Base-by-base conservation (phyloP, 2,113 vertebrate genomes). In the Neolamprologus toae region DNA sequence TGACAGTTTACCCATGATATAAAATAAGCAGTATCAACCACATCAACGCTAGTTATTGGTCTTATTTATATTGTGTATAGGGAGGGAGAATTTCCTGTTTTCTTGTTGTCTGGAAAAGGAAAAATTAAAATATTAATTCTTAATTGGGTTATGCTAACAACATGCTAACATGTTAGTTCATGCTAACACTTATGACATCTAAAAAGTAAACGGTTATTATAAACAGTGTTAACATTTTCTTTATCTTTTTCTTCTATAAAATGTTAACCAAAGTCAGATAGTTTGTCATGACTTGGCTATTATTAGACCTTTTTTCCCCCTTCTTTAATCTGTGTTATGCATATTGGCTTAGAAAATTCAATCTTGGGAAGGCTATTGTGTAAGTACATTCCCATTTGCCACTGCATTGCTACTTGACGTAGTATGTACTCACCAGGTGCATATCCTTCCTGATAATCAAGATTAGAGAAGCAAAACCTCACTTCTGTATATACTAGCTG, bases 271-370 rank as follows among this genome's bases (percentile, higher is more conserved):
- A 19, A 78, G 42, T 78, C 40, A 78, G 42, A 49, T 78, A 31
- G 14, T 26, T 78, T 78, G 16, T 31, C 16, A 49, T 17, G 9
- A 19, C 3, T 78, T 21, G 9, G 9, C 9, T 76, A 7, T 78
- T 45, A 3, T 76, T 76, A 28, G 42, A 26, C 23, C 23, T 17
- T 47, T 76, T 17, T 2, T 0, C 0, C 33, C 33, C 33, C 3
- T 37, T 66, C 33, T 76, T 76, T 49, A 11, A 76, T 76, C 40
- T 28, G 6, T 47, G 40, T 26, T 47, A 17, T 47, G 40, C 23
- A 45, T 47, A 76, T 76, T 76, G 68, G 47, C 3, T 47, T 47
- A 47, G 8, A 73, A 73, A 26, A 73, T 47, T 73, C 21, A 47
- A 17, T 47, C 4, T 73, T 73, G 42, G 42, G 16, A 19, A 13